Percentiles rank a stretch among this genome's conserved stretches.
Conservation (phyloP, 2,888 invertebrate genomes). For the Drosophila leonis region DNA sequence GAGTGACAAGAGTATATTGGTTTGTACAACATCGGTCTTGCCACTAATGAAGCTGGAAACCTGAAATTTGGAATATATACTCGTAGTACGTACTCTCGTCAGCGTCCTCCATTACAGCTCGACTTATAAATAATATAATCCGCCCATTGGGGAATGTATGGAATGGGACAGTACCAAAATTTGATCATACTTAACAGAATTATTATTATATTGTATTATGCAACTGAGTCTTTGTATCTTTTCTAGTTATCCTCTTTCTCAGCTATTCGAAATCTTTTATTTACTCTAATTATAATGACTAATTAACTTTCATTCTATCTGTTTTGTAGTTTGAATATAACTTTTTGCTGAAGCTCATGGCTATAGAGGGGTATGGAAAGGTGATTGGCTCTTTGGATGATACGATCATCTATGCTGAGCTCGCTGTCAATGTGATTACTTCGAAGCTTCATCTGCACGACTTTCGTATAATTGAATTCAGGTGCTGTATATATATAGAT, state of each 20-base stretch:
- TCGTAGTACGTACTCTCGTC: not conserved
- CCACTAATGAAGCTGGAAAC: not conserved
- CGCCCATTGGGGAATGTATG: no score
- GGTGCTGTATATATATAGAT: constrained; percentile 55
- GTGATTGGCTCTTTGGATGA: constrained; percentile 82
- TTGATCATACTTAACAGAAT: no score
- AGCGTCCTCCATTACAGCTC: not conserved
- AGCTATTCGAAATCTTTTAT: not conserved
- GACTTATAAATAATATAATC: not conserved
- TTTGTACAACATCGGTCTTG: not conserved
- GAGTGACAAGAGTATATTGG: no score
- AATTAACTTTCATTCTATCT: not conserved
- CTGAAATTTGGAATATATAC: not conserved
- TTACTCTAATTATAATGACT: not conserved
- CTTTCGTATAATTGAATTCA: constrained; percentile 83
- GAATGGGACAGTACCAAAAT: no score
- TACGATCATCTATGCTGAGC: constrained; percentile 81
- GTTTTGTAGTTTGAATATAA: constrained; percentile 83
- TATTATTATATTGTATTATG: no score
- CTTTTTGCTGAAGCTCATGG: constrained; percentile 81
- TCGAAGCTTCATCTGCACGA: constrained; percentile 79
- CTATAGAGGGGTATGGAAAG: constrained; percentile 82
- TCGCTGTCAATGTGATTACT: constrained; percentile 80
- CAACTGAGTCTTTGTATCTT: not conserved
- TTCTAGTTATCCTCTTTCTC: not conserved